These are phyloP conservation scores for Corydoras sp. DNA, from an alignment of 2,113 vertebrate species.

Conservation along the genomic window DNA sequence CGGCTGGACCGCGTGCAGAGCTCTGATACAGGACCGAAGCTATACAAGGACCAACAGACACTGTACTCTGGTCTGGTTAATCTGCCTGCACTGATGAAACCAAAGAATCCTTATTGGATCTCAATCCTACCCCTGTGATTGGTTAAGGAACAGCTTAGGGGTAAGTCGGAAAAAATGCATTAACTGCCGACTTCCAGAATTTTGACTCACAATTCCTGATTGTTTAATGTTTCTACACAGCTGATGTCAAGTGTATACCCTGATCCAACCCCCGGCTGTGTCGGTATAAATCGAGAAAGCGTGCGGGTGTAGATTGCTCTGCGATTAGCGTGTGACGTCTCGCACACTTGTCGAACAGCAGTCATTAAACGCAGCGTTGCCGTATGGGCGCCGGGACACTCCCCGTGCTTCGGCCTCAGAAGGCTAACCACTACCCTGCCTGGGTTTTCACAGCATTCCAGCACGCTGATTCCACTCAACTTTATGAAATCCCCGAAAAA, in stretches of 20 bases:
- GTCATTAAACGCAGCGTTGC: slow-evolving; percentile 28
- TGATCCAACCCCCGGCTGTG: slow-evolving; percentile 24
- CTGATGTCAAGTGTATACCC: slow-evolving; percentile 16
- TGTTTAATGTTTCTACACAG: slow-evolving; percentile 13
- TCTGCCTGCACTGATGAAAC: slow-evolving; percentile 9
- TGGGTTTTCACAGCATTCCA: slow-evolving; percentile 27
- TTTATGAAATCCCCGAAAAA: slow-evolving; percentile 27
- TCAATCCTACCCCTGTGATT: not conserved
- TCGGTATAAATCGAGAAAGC: slow-evolving; percentile 15
- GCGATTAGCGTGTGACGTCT: slow-evolving; percentile 19
- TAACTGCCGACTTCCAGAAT: not conserved
- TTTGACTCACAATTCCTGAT: slow-evolving; percentile 6
- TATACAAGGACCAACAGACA: not conserved
- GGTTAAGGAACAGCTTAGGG: not conserved
- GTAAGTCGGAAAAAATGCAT: not conserved
- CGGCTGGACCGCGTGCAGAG: slow-evolving; percentile 2
- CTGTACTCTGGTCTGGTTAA: slow-evolving; percentile 5
- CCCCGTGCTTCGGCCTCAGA: slow-evolving; percentile 11
- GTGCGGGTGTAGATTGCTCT: slow-evolving; percentile 18
- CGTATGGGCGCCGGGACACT: slow-evolving; percentile 10
- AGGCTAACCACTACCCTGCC: slow-evolving; percentile 20
- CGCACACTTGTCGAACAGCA: slow-evolving; percentile 21
- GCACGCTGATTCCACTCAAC: slow-evolving; percentile 26
- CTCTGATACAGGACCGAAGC: not conserved
- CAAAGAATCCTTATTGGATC: not conserved